Base-by-base conservation (phyloP, 2,797 vertebrate species). In the Gallirallus australis region DNA sequence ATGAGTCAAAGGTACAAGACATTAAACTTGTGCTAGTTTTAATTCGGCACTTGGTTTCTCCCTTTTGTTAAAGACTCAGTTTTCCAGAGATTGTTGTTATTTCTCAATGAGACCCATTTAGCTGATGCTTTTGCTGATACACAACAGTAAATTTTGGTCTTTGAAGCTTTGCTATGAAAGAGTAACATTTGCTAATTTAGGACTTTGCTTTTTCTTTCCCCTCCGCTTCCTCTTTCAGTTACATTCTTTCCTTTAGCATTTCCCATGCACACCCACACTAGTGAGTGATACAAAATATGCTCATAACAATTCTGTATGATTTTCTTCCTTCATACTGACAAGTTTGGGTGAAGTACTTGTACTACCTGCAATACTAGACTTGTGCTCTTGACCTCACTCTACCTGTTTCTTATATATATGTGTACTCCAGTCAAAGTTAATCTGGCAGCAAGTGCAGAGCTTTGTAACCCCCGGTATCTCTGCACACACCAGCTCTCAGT, bases 381-480 rank as follows among this genome's bases (percentile, higher is more conserved):
- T 68, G 28, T 77, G 28, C 23, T 3, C 28, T 87, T 84, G 27
- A 13, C 24, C 31, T 59, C 5, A 1, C 30, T 42, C 6, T 77
- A 59, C 17, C 33, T 0, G 0, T 89, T 86, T 56, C 45, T 82
- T 15, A 9, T 35, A 14, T 37, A 19, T 52, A 23, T 0, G 1
- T 8, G 3, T 8, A 1, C 33, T 61, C 25, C 39, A 50, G 54
- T 31, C 37, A 57, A 42, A 60, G 31, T 45, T 76, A 11, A 9
- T 28, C 30, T 77, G 48, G 23, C 18, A 54, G 11, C 19, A 15
- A 21, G 16, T n/a, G 14, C 42, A 48, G 45, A 70, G 20, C 9
- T 40, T 81, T 81, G 81, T 82, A 35, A 19, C 52, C 50, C 27
- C 16, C 47, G 31, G 5, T 59, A 9, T 42, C 11, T 45, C 54